Conservation (phyloP, 2,888 invertebrate genomes). For the Uropetala carovei region DNA sequence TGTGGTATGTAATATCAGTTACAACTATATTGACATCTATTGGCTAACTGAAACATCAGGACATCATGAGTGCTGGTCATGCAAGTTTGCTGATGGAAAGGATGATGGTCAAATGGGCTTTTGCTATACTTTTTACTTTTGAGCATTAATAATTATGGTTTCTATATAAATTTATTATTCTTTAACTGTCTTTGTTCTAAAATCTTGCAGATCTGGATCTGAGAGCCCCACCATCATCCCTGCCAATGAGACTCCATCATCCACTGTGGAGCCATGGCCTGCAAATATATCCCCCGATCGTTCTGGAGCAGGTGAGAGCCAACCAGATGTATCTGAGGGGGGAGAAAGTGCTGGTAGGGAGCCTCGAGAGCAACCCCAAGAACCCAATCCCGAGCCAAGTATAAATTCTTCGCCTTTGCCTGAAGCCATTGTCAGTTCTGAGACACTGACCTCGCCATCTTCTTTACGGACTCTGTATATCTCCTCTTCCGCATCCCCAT, state of each 20-base stretch:
- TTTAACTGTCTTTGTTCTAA: no score
- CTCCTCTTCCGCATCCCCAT: background rate
- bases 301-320: conserved; percentile 2
- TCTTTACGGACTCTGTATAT: background rate
- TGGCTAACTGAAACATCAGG: no score
- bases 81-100: no score
- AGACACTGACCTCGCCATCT: conserved; percentile 29
- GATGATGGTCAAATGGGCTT: no score
- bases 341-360: conserved; percentile 26
- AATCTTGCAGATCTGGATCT: conserved; percentile 16
- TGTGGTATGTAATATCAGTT: no score
- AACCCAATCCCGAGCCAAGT: background rate
- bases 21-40: no score
- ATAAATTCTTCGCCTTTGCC: conserved; percentile 19
- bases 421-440: conserved; percentile 25
- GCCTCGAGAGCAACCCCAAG: conserved; percentile 40
- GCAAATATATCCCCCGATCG: background rate
- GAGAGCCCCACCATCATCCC: conserved; percentile 15
- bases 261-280: conserved; percentile 46
- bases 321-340: conserved; percentile 14
- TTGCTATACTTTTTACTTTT: no score
- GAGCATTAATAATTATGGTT: no score
- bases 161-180: no score
- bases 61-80: no score
- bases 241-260: conserved; percentile 6